Base-by-base conservation (phyloP, 2,797 vertebrate genomes). In the Cyprinella venusta region DNA sequence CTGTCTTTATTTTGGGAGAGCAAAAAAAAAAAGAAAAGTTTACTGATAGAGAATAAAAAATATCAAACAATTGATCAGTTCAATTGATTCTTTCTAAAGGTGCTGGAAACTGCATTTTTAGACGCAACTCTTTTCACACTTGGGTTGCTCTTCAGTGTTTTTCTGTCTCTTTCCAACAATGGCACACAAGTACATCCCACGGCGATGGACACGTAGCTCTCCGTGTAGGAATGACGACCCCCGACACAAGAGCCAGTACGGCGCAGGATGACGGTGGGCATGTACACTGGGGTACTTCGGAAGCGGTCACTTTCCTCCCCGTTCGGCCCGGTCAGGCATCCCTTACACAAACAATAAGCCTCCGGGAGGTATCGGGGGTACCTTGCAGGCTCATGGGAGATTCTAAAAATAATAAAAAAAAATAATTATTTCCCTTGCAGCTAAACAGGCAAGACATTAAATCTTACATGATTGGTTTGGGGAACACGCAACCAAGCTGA, bases 181-280 rank as follows among this genome's bases (percentile, higher is more conserved):
- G 97, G 96, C 4, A 98, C 93, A 8, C 97, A 99, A 8, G 98
- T 99, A 93, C 98, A 99, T 2, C 98, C 98, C 89, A 99, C 96
- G 0, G 97, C 92, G 26, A 98, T 87, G 13, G 96, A 96, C 68
- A 97, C 92, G 2, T 98, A 99, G 83, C 95, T 92, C 90, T 98
- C 97, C 0, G 90, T 80, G 91, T 99, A 98, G 12, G 96, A 91
- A 0, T 95, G 94, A 0, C 96, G 96, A 6, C 97, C 97, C 0
- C 95, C 90, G 0, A 94, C 84, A 0, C 97, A 99, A 0, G 95
- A 92, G 0, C 95, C 86, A 0, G 93, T 95, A 36, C 97, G 95
- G 36, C 91, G 95, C 59, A 99, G 94, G 87, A 98, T 93, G 72
- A 97, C 97, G 0, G 96, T 91, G 0, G 97, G 97, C 86, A 96